A percentile compares a stretch with the other conserved stretches of the same genome.
Evolutionary conservation across 2,113 vertebrate species (phyloP).

Genomic region (Cygnus atratus): DNA sequence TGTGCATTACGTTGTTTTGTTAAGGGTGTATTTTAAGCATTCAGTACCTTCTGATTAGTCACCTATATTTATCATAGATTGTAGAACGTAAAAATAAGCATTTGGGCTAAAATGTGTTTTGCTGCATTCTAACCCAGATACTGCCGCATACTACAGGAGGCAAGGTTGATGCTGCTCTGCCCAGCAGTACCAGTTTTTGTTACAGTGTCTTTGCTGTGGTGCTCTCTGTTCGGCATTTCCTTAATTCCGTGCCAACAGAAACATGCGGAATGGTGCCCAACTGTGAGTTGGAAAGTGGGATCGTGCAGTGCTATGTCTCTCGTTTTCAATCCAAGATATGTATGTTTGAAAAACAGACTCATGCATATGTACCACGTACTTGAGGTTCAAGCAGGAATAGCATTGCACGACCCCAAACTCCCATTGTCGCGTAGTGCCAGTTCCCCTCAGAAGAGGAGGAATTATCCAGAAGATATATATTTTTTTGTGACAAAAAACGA

Average conservation of each 20-base stretch:
- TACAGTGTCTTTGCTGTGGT: not conserved
- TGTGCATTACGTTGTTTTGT: conserved; percentile 56
- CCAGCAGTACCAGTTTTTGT: not conserved
- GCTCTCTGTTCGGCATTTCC: not conserved
- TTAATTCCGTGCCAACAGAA: not conserved
- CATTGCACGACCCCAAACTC: not conserved
- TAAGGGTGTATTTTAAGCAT: conserved; percentile 33
- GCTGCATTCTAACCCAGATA: not conserved
- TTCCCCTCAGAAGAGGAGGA: not conserved
- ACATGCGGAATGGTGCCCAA: not conserved
- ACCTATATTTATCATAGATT: conserved; percentile 4
- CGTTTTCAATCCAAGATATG: not conserved
- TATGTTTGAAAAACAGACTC: rapidly evolving
- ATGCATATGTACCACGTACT: rapidly evolving
- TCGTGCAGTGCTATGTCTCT: not conserved
- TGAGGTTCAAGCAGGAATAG: not conserved
- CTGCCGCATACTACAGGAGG: not conserved
- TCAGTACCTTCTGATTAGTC: conserved; percentile 25
- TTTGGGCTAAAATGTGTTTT: conserved; percentile 15
- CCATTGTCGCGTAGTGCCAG: not conserved
- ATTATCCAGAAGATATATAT: not conserved
- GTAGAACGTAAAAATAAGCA: not conserved
- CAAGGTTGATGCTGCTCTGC: not conserved
- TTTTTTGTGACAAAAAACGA: not conserved
- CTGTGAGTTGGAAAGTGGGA: not conserved